These are phyloP conservation scores for Enteromius viviparus DNA, from an alignment of 2,797 vertebrate species.

Conservation along the genomic window DNA sequence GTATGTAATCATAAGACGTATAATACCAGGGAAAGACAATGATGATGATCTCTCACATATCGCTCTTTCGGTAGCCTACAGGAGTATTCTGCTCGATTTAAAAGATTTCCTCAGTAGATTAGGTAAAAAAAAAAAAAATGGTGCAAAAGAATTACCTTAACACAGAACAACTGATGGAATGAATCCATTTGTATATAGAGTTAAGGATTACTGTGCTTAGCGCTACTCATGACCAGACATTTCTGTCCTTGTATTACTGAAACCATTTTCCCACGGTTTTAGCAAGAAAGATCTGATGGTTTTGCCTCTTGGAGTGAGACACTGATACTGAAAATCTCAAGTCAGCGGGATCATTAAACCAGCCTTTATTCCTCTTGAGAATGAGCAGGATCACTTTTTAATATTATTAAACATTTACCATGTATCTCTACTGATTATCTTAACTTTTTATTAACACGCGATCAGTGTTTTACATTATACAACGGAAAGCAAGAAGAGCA, in stretches of 20 bases:
- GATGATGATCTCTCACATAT: slow-evolving; percentile 2
- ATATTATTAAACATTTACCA: slow-evolving; percentile 63
- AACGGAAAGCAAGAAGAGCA: slow-evolving; percentile 64
- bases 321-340: not conserved
- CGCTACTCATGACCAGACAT: slow-evolving; percentile 41
- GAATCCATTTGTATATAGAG: slow-evolving; percentile 67
- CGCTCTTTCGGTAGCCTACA: slow-evolving; percentile 15
- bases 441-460: slow-evolving; percentile 59
- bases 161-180: slow-evolving; percentile 47
- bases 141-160: slow-evolving; percentile 23
- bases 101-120: slow-evolving; percentile 35
- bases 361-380: slow-evolving; percentile 33
- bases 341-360: slow-evolving; percentile 19
- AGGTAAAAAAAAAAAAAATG: slow-evolving; percentile 12
- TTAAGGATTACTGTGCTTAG: slow-evolving; percentile 66
- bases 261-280: slow-evolving; percentile 31
- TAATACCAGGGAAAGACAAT: slow-evolving; percentile 26
- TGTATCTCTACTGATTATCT: slow-evolving; percentile 47
- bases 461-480: slow-evolving; percentile 62
- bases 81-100: slow-evolving; percentile 22
- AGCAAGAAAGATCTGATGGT: slow-evolving; percentile 14
- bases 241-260: slow-evolving; percentile 53
- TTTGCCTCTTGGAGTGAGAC: slow-evolving; percentile 7
- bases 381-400: slow-evolving; percentile 48
- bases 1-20: slow-evolving; percentile 37